Percentiles rank a stretch among this genome's conserved stretches.
Evolutionary conservation across 53 echinoderm and acorn worm species (phyloP).

Genomic region (Temnopleurus reevesii): DNA sequence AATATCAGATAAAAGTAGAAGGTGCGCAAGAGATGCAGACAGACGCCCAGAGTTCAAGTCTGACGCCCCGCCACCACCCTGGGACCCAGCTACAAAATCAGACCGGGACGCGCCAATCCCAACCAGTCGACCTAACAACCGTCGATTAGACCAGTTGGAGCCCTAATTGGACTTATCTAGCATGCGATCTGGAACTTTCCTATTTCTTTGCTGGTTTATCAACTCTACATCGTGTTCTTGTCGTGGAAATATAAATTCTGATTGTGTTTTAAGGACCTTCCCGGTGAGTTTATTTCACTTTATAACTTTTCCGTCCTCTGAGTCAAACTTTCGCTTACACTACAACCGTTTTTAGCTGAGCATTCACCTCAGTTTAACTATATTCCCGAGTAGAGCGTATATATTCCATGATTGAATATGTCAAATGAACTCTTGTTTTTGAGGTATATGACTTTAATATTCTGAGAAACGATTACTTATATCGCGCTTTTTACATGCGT

Average conservation of each 20-base stretch:
- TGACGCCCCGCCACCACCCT: background rate
- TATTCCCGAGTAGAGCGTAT: no score
- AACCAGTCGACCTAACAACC: background rate
- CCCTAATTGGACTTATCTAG: conserved; percentile 26
- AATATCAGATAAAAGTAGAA: no score
- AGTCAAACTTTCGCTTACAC: no score
- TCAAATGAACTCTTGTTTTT: no score
- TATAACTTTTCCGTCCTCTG: no score
- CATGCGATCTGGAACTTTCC: background rate
- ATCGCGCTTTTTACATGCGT: no score
- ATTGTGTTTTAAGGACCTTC: background rate
- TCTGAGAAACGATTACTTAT: no score
- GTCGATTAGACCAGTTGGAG: conserved; percentile 6
- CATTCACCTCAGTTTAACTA: no score
- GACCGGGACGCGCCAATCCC: background rate
- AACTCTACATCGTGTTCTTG: background rate
- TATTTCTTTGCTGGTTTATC: background rate
- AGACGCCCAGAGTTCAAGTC: background rate
- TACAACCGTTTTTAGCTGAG: no score
- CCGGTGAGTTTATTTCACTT: background rate
- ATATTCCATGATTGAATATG: no score
- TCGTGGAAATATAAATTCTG: background rate
- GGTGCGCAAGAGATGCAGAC: no score
- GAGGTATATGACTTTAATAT: no score
- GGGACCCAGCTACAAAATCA: background rate